Percentiles rank a stretch among this genome's conserved stretches.
Evolutionary conservation across 2,113 vertebrate species (phyloP).

Genomic region (Pedionomus torquatus): DNA sequence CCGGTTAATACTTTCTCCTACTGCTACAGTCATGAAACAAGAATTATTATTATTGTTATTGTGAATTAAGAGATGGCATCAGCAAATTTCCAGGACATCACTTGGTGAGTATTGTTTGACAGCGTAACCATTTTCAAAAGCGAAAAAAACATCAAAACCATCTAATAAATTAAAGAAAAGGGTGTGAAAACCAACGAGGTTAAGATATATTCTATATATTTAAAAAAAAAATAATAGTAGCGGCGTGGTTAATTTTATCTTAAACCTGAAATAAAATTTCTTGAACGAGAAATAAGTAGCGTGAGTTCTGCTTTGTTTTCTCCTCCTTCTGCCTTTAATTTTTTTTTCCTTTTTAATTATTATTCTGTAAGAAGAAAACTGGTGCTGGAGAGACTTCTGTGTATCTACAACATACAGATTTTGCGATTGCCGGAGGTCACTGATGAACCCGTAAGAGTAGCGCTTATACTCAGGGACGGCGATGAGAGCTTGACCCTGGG

Average conservation of each 20-base stretch:
- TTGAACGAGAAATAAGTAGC: not conserved
- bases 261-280: too few relatives aligned
- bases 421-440: not conserved
- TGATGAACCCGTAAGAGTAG: not conserved
- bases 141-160: not conserved
- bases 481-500: not conserved
- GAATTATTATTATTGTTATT: too few relatives aligned
- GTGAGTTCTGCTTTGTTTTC: not conserved
- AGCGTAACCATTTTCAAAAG: not conserved
- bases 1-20: not conserved
- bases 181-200: accelerated
- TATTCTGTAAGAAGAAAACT: not conserved
- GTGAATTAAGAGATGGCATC: not conserved
- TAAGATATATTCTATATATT: not conserved
- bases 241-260: too few relatives aligned
- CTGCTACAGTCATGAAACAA: not conserved
- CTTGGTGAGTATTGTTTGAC: not conserved
- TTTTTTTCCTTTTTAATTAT: not conserved
- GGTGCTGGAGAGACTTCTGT: not conserved
- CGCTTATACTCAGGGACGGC: too few relatives aligned
- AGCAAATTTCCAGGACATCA: conserved; percentile 47
- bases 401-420: too few relatives aligned
- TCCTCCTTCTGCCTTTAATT: too few relatives aligned
- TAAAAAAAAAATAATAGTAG: too few relatives aligned
- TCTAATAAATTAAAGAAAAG: not conserved